These are phyloP conservation scores for Phyllopteryx taeniolatus DNA, from an alignment of 2,113 vertebrate species.

Conservation along the genomic window DNA sequence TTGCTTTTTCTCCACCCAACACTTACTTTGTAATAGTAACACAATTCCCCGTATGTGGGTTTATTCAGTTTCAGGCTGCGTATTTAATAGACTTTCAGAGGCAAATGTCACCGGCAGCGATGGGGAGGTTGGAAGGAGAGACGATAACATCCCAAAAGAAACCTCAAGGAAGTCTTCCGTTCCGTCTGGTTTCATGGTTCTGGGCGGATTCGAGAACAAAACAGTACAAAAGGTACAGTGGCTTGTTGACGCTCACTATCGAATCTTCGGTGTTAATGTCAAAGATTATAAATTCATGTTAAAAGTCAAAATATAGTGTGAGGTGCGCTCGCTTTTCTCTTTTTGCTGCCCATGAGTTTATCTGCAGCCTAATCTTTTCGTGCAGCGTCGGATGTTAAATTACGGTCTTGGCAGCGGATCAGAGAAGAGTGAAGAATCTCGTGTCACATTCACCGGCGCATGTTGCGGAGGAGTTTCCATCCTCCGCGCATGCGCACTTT, in stretches of 20 bases:
- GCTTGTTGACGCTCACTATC: neutral
- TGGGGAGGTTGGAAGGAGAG: slow-evolving; percentile 7
- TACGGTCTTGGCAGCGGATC: no score
- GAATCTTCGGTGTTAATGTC: no score
- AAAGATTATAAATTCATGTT: no score
- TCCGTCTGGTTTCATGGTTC: slow-evolving; percentile 58
- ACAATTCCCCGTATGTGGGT: neutral
- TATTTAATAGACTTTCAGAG: slow-evolving; percentile 6
- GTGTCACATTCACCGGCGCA: neutral
- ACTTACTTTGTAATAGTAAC: neutral
- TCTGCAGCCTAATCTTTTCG: no score
- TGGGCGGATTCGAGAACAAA: slow-evolving; percentile 77
- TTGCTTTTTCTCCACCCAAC: neutral
- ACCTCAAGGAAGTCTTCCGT: slow-evolving; percentile 15
- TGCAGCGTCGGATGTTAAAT: no score
- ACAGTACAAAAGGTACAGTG: slow-evolving; percentile 69
- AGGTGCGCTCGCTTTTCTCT: no score
- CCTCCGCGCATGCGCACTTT: neutral
- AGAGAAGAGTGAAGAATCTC: neutral
- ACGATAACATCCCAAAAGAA: slow-evolving; percentile 4
- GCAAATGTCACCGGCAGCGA: neutral
- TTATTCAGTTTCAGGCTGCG: slow-evolving; percentile 13
- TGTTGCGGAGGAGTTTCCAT: neutral
- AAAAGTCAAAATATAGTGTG: no score
- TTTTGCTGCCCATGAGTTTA: no score